These are phyloP conservation scores for Metellina segmentata DNA, from an alignment of 2,888 invertebrate species.

Conservation along the genomic window DNA sequence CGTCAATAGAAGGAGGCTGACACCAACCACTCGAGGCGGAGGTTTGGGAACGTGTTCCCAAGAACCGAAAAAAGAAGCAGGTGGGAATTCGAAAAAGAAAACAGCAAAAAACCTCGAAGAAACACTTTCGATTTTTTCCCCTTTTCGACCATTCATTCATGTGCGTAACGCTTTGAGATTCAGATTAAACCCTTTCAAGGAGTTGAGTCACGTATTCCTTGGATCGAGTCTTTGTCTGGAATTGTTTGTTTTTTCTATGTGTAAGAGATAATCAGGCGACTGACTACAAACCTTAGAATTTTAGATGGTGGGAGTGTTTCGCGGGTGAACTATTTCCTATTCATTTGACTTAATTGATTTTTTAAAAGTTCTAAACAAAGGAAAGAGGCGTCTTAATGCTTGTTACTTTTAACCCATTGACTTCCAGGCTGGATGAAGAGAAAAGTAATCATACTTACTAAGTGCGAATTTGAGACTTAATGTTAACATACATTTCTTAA, in stretches of 20 bases:
- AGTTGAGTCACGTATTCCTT: constrained; percentile 26
- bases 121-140: constrained; percentile 38
- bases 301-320: not conserved
- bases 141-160: not conserved
- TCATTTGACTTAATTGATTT: too few relatives aligned
- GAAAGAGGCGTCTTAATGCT: too few relatives aligned
- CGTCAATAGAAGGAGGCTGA: constrained; percentile 21
- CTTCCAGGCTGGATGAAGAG: too few relatives aligned
- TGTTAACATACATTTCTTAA: too few relatives aligned
- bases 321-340: not conserved
- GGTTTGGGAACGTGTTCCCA: constrained; percentile 25
- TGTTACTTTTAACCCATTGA: too few relatives aligned
- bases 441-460: too few relatives aligned
- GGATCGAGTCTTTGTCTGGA: constrained; percentile 14
- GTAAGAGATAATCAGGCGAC: not conserved
- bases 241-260: not conserved
- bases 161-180: not conserved
- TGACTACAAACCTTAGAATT: not conserved
- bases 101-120: not conserved
- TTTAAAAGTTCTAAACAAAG: too few relatives aligned
- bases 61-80: constrained; percentile 32
- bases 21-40: not conserved
- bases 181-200: not conserved
- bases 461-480: too few relatives aligned
- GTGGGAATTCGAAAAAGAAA: constrained; percentile 5